Conservation (phyloP, 2,888 invertebrate species). For the Lepidonotus clava region DNA sequence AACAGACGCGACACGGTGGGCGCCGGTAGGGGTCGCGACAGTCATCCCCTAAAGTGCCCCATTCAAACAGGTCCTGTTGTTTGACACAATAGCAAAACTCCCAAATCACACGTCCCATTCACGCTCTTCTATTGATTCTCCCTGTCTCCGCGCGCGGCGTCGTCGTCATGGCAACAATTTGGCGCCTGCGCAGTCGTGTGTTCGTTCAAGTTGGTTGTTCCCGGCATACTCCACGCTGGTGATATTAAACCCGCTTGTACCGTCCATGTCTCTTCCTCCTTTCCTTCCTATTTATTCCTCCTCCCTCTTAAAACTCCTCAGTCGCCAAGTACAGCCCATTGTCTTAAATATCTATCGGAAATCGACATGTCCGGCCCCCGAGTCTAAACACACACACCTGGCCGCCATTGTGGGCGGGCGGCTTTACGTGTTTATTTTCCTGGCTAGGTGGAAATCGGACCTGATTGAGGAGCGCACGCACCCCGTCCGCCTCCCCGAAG, state of each 20-base stretch:
- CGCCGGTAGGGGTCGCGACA: background rate
- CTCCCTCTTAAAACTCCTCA: background rate
- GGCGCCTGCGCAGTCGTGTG: conserved; percentile 30
- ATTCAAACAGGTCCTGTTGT: conserved; percentile 49
- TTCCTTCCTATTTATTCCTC: background rate
- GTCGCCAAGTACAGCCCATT: background rate
- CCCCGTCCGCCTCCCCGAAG: background rate
- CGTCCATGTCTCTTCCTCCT: background rate
- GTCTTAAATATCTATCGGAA: conserved; percentile 48
- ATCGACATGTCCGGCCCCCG: background rate
- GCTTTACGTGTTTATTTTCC: conserved; percentile 31
- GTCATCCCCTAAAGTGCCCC: conserved; percentile 49
- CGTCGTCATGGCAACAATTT: conserved; percentile 19
- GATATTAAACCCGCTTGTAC: background rate
- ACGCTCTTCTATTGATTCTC: conserved; percentile 17
- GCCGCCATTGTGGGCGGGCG: background rate
- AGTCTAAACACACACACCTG: conserved; percentile 35
- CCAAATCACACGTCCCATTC: conserved; percentile 46
- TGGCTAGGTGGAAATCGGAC: background rate
- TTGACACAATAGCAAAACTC: conserved; percentile 43
- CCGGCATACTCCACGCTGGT: no score
- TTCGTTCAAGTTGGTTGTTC: background rate
- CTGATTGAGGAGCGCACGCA: conserved; percentile 29
- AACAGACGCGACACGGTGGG: conserved; percentile 34
- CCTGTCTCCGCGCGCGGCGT: conserved; percentile 3